Base-by-base conservation (phyloP, 2,888 invertebrate genomes). In the Noctua fimbriata region DNA sequence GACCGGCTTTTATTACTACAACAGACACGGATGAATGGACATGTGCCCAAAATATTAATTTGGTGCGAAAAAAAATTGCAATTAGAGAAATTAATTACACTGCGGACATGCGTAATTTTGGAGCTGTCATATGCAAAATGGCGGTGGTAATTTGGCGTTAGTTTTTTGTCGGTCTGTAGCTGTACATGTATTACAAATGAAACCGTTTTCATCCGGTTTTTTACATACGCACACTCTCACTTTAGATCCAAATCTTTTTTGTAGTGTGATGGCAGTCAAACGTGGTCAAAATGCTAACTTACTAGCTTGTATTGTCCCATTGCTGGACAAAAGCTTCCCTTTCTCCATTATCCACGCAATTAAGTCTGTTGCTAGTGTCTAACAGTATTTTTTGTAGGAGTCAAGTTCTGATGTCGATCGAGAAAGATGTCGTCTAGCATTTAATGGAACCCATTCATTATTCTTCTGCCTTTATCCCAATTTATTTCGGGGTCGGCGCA, bases 1-100 rank as follows among this genome's bases (percentile, higher is more conserved):
- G 91, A 92, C 92, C 92, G 88, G 81, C 77, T 81, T 89, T 90
- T 88, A 89, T 91, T 86, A 91, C 87, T 83, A 84, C 80, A 78
- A 80, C 87, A 87, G 88, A 88, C 86, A 88, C 88, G 83, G 88
- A 90, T 89, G 88, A 86, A 86, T 75, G 71, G 78, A 73, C 88
- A 90, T 89, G 82, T 90, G 88, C 77, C 74, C 71, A 69, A 79
- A 85, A 85, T 84, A 18, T 58, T 82, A 83, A 86, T 78, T 72
- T 81, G 14, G 2, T 67, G 73, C 69, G n/a, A 73, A 87, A 83
- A 83, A 83, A 55, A 47, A 65, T 1, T 67, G 52, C 21, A 75
- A 73, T 82, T 75, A 69, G 14, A 49, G 1, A 49, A 84, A 84
- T 79, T 81, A 76, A 85, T 85, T 66, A 58, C 41, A 21, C n/a